Evolutionary conservation across 2,113 vertebrate species (phyloP).

Genomic region (Colius striatus): DNA sequence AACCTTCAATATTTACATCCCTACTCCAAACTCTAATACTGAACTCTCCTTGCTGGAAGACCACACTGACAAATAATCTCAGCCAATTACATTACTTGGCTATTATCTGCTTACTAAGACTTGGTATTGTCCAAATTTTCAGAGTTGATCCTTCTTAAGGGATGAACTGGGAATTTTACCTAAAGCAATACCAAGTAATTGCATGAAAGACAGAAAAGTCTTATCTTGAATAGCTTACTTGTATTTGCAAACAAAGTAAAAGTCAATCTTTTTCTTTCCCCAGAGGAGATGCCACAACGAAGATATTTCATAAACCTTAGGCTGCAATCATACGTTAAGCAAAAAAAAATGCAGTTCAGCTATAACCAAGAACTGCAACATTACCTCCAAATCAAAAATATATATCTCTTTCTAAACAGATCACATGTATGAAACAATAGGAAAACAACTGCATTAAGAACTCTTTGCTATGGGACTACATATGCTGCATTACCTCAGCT

Average conservation of each 20-base stretch:
- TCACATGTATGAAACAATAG: rapidly evolving
- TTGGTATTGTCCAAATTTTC: background rate
- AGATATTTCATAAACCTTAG: background rate
- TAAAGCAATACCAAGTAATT: background rate
- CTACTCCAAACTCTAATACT: background rate
- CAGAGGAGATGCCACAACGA: background rate
- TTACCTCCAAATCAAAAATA: background rate
- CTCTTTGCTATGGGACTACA: background rate
- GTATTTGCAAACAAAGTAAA: background rate
- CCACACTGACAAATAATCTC: background rate
- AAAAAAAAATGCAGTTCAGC: background rate
- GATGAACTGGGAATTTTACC: background rate
- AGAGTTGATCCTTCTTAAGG: background rate
- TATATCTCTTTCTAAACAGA: background rate
- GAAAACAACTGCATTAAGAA: background rate
- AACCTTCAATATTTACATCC: background rate
- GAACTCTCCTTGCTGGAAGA: background rate
- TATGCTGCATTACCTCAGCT: rapidly evolving
- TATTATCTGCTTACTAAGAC: background rate
- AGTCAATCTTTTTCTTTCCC: background rate
- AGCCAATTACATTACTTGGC: background rate
- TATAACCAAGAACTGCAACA: background rate
- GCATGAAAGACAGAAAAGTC: background rate
- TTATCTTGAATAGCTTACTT: background rate
- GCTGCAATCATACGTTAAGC: background rate